Conservation (phyloP, 2,888 invertebrate genomes). For the Trachelus troglodyta region DNA sequence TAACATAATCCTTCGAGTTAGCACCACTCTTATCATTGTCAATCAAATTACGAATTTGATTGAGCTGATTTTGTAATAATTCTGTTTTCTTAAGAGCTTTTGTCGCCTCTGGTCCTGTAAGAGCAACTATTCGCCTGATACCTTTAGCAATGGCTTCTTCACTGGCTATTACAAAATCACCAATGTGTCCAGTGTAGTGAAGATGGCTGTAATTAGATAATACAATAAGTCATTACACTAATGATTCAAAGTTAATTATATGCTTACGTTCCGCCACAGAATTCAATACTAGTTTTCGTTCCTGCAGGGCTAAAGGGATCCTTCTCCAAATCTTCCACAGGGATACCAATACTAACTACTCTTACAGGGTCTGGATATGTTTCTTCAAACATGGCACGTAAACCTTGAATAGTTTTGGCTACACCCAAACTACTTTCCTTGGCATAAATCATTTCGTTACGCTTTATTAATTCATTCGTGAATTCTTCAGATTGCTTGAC, state of each 20-base stretch:
- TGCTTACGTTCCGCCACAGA: slow-evolving; percentile 96
- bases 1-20: slow-evolving; percentile 76
- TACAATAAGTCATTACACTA: not conserved
- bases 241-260: not conserved
- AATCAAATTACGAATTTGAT: slow-evolving; percentile 72
- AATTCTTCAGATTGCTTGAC: slow-evolving; percentile 87
- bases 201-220: slow-evolving; percentile 74
- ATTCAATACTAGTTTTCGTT: slow-evolving; percentile 92
- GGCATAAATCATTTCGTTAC: slow-evolving; percentile 86
- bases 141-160: slow-evolving; percentile 99
- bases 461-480: slow-evolving; percentile 80
- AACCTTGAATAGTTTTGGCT: slow-evolving; percentile 91
- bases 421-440: slow-evolving; percentile 84
- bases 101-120: slow-evolving; percentile 94
- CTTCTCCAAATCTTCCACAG: slow-evolving; percentile 87
- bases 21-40: slow-evolving; percentile 70
- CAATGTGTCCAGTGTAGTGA: slow-evolving; percentile 90
- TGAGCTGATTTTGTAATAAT: slow-evolving; percentile 79
- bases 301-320: slow-evolving; percentile 87
- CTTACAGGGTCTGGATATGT: slow-evolving; percentile 97
- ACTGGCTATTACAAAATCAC: slow-evolving; percentile 93
- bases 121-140: slow-evolving; percentile 93
- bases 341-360: slow-evolving; percentile 92
- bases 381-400: slow-evolving; percentile 98
- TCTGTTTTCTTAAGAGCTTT: slow-evolving; percentile 88